Base-by-base conservation (phyloP, 2,888 invertebrate genomes). In the Cephus pulcher region DNA sequence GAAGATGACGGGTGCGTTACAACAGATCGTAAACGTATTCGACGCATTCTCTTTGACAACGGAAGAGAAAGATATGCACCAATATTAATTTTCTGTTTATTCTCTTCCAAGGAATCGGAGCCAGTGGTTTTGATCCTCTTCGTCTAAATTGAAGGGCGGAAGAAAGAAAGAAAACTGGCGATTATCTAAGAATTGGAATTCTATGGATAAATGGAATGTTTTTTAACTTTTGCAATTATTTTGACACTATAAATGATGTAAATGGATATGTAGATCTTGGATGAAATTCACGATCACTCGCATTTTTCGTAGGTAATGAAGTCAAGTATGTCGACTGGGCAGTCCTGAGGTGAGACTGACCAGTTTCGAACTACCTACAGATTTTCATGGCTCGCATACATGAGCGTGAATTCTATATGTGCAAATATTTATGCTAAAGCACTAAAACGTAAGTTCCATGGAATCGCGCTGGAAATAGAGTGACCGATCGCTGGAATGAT, bases 11-110 rank as follows among this genome's bases (percentile, higher is more conserved):
- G 30, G 33, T 75, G 40, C 37, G 75, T 23, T 34, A n/a, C 75
- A 33, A 32, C 34, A 70, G 75, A 78, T 70, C 75, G 75, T 69
- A 78, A 75, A 37, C 78, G 78, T 56, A 78, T 78, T 69, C 78
- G 75, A 35, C 75, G 78, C 78, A 75, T 78, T 75, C 15, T 75
- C 30, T 75, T 33, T 56, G 56, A 23, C 56, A 56, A 15, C 56
- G 56, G 56, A 56, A 56, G 56, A 56, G 56, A 56, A 56, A 56
- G 9, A 56, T 56, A 56, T 56, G 23, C 56, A 56, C 56, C 56
- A 23, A 56, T 23, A 56, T 56, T 56, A 56, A 56, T 56, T 56
- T 56, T 56, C 6, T 56, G 2, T 56, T 56, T 56, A 12, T 40
- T 56, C 56, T 56, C 56, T 56, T 56, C 23, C 23, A 9, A 56